Conservation (phyloP, 2,888 invertebrate species). For the Paralinhomoeus sp. region DNA sequence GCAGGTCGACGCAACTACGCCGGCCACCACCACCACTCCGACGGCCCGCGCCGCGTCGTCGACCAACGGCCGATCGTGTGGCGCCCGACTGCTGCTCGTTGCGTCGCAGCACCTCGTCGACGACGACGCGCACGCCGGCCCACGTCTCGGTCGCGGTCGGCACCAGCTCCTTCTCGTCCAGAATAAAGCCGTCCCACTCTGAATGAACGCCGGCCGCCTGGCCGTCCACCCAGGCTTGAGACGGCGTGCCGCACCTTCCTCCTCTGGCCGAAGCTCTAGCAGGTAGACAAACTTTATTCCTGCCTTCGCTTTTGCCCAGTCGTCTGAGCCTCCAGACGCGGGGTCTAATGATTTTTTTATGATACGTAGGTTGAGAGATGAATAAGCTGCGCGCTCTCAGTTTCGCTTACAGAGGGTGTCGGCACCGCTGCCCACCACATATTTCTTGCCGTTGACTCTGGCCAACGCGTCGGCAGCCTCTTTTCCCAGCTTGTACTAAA, state of each 20-base stretch:
- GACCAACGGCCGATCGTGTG: too few species aligned
- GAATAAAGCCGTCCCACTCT: conserved; percentile 24
- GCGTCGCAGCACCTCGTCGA: conserved; percentile 12
- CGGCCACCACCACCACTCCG: too few species aligned
- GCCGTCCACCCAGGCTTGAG: background rate
- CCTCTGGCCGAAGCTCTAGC: conserved; percentile 18
- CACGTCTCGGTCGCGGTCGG: conserved; percentile 23
- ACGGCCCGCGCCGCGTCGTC: too few species aligned
- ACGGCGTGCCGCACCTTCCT: background rate
- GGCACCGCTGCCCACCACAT: conserved; percentile 23
- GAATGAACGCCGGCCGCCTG: background rate
- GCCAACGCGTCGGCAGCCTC: conserved; percentile 18
- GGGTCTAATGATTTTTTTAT: too few species aligned
- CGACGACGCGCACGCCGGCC: conserved; percentile 21
- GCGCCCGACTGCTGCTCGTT: too few species aligned
- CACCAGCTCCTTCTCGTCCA: conserved; percentile 19
- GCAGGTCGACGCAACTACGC: background rate
- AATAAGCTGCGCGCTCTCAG: too few species aligned
- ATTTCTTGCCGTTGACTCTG: conserved; percentile 20
- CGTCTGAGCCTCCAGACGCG: conserved; percentile 22
- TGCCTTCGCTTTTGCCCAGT: conserved; percentile 24
- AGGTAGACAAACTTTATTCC: conserved; percentile 22
- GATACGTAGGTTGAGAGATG: too few species aligned
- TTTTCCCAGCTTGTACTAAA: conserved; percentile 16
- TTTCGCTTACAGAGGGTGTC: conserved; percentile 17